Evolutionary conservation across 2,888 invertebrate species (phyloP), one percentile per base, ranked within the genome.

Genomic region (Uropetala carovei): DNA sequence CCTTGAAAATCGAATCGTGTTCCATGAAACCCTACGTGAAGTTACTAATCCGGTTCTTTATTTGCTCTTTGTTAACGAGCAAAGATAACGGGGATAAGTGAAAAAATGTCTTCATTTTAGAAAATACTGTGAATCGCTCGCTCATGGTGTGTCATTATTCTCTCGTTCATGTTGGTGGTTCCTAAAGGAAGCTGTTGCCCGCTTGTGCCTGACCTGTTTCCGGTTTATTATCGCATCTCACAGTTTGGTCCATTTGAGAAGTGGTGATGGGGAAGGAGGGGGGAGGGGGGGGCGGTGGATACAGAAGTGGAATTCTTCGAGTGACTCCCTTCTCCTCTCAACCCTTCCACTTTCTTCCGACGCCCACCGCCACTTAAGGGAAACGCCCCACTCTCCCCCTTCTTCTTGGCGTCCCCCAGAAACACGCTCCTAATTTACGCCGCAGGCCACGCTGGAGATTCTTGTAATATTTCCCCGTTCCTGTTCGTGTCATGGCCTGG

Each of bases 161-260:
- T 75, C 27, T 27, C 75, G 22, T 18, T 27, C 75, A 27, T 27
- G 75, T 27, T 27, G 27, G 22, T 27, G 11, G 11, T 75, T 75
- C 75, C 27, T 75, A 43, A 68, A 89, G 89, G 89, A 89, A 89
- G 43, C 89, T 89, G 89, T 64, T 89, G 89, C 89, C 89, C 60
- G 16, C 68, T 64, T 9, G 56, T 57, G 89, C 64, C 64, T 64
- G 68, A 89, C 64, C 68, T 68, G 89, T 68, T 89, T 89, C 89
- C 89, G 89, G 89, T 89, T 64, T 43, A 89, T 89, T 89, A 89
- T 89, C 89, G 89, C 89, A 27, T 64, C 64, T 43, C 89, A 43
- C 64, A 64, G 64, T 64, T 89, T 58, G 64, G 89, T 64, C 64
- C 89, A 64, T 64, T 89, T 68, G 85, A 13, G 75, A 56, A 86